phyloP scores from a whole-genome alignment of 2,888 invertebrate genomes.

The Spisula solida region DNA sequence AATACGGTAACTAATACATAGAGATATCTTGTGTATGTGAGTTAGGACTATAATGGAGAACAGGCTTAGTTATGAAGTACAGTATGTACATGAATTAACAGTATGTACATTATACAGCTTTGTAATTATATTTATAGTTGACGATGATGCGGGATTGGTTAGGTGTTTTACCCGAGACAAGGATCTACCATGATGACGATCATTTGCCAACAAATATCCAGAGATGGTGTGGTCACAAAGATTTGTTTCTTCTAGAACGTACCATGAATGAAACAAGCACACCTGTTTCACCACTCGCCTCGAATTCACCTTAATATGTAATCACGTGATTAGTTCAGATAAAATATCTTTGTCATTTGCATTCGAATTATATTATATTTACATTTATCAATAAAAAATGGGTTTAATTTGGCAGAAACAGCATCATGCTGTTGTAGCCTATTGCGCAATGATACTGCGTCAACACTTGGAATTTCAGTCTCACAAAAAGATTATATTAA shows the following conservation, averaged over 20 bases:
- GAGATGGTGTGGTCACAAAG: slow-evolving; percentile 44
- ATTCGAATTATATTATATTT: not conserved
- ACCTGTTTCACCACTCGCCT: not conserved
- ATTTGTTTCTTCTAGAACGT: slow-evolving; percentile 40
- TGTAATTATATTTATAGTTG: slow-evolving; percentile 28
- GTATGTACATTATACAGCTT: too few species aligned
- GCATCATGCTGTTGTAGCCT: not conserved
- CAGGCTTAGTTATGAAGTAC: too few species aligned
- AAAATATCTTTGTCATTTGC: too few species aligned
- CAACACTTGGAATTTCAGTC: too few species aligned
- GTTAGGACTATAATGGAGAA: too few species aligned
- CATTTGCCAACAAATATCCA: slow-evolving; percentile 43
- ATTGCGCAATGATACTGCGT: too few species aligned
- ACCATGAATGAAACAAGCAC: slow-evolving; percentile 11
- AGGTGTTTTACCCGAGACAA: slow-evolving; percentile 45
- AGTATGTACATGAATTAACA: too few species aligned
- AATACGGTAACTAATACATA: too few species aligned
- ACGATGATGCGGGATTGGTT: slow-evolving; percentile 61
- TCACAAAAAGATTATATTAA: too few species aligned
- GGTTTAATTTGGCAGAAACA: not conserved
- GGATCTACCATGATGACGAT: slow-evolving; percentile 52
- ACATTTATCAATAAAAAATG: not conserved
- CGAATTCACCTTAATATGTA: too few species aligned
- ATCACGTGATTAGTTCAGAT: too few species aligned
- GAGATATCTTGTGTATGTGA: too few species aligned